Percentiles rank a stretch among this genome's conserved stretches.
Evolutionary conservation across 2,113 vertebrate species (phyloP).

Genomic region (Pachyramphus minor): DNA sequence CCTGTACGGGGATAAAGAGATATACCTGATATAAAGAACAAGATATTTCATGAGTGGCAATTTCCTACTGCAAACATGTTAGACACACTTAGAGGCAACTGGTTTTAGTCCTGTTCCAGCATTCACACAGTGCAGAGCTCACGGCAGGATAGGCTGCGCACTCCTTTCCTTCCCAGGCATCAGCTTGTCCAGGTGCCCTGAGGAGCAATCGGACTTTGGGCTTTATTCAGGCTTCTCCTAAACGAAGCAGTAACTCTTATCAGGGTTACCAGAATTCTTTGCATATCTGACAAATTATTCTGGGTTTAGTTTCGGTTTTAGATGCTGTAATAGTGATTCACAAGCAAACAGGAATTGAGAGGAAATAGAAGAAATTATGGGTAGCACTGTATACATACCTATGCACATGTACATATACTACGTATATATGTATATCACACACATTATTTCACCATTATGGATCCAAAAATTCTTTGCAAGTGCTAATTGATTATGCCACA

Average conservation of each 20-base stretch:
- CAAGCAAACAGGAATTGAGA: background rate
- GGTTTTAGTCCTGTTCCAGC: background rate
- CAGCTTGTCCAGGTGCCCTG: background rate
- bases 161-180: background rate
- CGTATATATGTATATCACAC: background rate
- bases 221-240: background rate
- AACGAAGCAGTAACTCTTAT: background rate
- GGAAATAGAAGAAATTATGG: background rate
- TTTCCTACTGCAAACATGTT: background rate
- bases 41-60: accelerated
- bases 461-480: background rate
- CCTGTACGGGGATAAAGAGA: background rate
- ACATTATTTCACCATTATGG: background rate
- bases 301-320: background rate
- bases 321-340: background rate
- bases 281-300: background rate
- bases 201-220: background rate
- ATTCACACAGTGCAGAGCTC: background rate
- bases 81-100: background rate
- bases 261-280: background rate
- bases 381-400: accelerated
- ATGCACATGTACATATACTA: background rate
- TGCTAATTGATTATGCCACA: background rate
- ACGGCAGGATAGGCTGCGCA: accelerated
- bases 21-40: background rate